phyloP scores from a whole-genome alignment of 2,797 vertebrate species.

The Morus bassanus region DNA sequence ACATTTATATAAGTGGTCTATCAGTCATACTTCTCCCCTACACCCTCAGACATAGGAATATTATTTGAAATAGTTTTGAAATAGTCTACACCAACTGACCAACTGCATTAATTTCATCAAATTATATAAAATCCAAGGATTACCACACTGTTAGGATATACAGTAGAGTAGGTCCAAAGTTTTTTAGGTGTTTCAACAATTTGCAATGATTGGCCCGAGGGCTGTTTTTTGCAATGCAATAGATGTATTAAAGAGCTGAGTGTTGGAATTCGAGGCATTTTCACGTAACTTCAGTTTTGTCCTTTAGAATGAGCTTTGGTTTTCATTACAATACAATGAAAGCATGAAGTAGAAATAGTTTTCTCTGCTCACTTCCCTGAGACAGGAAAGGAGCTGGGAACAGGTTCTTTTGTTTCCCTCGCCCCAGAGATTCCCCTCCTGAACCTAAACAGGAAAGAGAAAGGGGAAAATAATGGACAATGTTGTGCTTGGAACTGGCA shows the following conservation, averaged over 20 bases:
- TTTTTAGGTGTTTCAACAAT: background rate
- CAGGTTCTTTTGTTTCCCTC: background rate
- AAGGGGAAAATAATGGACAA: too few species aligned
- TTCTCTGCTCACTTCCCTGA: background rate
- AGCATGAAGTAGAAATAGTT: background rate
- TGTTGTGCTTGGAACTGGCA: background rate
- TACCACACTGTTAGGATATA: background rate
- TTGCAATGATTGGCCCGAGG: background rate
- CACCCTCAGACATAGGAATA: background rate
- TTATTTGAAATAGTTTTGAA: background rate
- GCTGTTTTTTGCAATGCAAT: background rate
- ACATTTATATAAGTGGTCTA: background rate
- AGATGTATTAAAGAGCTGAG: background rate
- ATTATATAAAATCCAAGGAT: background rate
- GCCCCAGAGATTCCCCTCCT: background rate
- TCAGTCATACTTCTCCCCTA: background rate
- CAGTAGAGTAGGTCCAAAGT: background rate
- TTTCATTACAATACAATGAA: background rate
- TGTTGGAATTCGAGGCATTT: background rate
- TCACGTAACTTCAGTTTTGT: background rate
- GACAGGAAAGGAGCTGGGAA: background rate
- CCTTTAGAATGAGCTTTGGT: background rate
- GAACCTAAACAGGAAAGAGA: background rate
- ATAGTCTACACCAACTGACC: background rate
- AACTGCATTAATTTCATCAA: background rate